These are phyloP conservation scores for Meteorus colon DNA, from an alignment of 2,888 invertebrate species.

Conservation along the genomic window DNA sequence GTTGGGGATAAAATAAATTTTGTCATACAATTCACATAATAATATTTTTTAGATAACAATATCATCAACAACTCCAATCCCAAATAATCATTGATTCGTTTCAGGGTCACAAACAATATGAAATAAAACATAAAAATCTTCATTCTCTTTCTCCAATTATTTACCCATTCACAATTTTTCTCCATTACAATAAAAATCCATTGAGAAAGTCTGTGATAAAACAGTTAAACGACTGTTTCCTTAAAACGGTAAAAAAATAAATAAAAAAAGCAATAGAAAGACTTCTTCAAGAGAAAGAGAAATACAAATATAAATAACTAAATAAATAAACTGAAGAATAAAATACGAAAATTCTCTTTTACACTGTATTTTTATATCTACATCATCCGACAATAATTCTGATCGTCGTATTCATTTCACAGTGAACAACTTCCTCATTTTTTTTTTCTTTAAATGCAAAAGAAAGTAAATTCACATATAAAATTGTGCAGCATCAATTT, in stretches of 20 bases:
- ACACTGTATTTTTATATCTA: neutral
- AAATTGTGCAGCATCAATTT: neutral
- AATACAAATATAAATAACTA: neutral
- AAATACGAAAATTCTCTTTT: neutral
- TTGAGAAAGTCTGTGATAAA: conserved; percentile 15
- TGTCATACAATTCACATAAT: too few species aligned
- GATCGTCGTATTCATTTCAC: neutral
- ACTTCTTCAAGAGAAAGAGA: neutral
- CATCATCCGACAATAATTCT: conserved; percentile 35
- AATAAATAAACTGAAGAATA: neutral
- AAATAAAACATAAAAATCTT: too few species aligned
- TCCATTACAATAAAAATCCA: conserved; percentile 2
- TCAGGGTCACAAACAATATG: too few species aligned
- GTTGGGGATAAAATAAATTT: too few species aligned
- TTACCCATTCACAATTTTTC: neutral
- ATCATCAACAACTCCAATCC: too few species aligned
- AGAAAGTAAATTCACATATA: conserved; percentile 32
- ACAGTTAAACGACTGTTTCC: neutral
- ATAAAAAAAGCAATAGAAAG: neutral
- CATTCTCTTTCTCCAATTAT: too few species aligned
- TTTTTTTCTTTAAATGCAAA: conserved; percentile 38
- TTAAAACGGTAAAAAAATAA: neutral
- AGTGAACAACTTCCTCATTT: conserved; percentile 41
- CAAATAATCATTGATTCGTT: too few species aligned
- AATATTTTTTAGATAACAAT: too few species aligned